phyloP scores from a whole-genome alignment of 2,113 vertebrate species.

The Rhinoderma darwinii region DNA sequence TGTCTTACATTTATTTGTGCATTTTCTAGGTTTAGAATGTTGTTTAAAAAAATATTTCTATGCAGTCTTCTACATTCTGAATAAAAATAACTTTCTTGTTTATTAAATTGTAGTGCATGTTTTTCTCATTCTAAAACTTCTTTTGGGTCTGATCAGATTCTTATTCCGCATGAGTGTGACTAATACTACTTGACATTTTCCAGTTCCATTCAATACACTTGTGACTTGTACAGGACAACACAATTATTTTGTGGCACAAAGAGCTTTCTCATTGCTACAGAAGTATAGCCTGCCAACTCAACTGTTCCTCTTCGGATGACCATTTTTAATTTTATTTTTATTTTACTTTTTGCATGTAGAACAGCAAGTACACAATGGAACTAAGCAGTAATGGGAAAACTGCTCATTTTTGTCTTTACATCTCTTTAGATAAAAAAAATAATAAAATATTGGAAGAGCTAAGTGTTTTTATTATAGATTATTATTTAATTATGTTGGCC shows the following conservation, averaged over 20 bases:
- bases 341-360: too few species aligned
- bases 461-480: too few species aligned
- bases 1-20: too few species aligned
- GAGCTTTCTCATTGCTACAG: background rate
- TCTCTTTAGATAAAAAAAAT: background rate
- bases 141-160: background rate
- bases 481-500: too few species aligned
- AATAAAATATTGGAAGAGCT: background rate
- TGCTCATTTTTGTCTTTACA: background rate
- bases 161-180: background rate
- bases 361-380: background rate
- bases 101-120: too few species aligned
- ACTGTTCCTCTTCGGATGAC: background rate
- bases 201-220: background rate
- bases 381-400: background rate
- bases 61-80: too few species aligned
- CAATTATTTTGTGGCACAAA: background rate
- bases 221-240: constrained; percentile 14
- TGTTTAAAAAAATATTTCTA: too few species aligned
- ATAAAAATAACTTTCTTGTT: too few species aligned
- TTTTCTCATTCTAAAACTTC: background rate
- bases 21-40: too few species aligned
- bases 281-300: background rate
- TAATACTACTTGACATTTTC: background rate
- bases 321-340: too few species aligned